Conservation (phyloP, 2,797 vertebrate species). For the Anableps anableps region DNA sequence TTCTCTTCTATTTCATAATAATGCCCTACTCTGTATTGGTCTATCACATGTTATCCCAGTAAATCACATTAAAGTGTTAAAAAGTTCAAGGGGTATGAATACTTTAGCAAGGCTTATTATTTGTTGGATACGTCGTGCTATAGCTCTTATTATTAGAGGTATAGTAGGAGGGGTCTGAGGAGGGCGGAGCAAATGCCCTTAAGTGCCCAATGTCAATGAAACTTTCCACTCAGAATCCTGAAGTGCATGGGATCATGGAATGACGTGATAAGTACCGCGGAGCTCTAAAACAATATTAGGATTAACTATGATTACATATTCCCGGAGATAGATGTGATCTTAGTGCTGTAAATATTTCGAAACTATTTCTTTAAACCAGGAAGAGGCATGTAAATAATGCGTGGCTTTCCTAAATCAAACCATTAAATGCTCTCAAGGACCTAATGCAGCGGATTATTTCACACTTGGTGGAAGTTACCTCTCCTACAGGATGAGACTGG, state of each 20-base stretch:
- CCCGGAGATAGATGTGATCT: constrained; percentile 1
- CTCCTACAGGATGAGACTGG: constrained; percentile 61
- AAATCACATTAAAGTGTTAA: background rate
- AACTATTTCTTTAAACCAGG: background rate
- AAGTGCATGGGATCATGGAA: constrained; percentile 22
- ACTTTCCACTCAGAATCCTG: constrained; percentile 14
- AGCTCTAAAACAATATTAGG: constrained; percentile 5
- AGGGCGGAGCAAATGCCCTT: constrained; percentile 59
- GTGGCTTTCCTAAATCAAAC: constrained; percentile 1
- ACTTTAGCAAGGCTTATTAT: background rate
- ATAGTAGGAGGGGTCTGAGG: constrained; percentile 31
- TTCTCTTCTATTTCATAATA: no score
- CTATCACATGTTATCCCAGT: no score
- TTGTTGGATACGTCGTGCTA: background rate
- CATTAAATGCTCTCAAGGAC: constrained; percentile 1
- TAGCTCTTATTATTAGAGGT: constrained; percentile 38
- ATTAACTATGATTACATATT: background rate
- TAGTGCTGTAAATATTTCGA: background rate
- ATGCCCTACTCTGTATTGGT: background rate
- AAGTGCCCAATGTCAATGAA: constrained; percentile 67
- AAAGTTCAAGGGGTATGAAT: background rate
- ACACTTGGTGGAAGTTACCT: background rate
- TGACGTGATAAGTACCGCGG: constrained; percentile 12
- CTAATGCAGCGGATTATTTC: background rate
- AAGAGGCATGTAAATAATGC: background rate